Evolutionary conservation across 2,888 invertebrate genomes (phyloP), one percentile per base, ranked within the genome.

Genomic region (Stenchaetothrips biformis): DNA sequence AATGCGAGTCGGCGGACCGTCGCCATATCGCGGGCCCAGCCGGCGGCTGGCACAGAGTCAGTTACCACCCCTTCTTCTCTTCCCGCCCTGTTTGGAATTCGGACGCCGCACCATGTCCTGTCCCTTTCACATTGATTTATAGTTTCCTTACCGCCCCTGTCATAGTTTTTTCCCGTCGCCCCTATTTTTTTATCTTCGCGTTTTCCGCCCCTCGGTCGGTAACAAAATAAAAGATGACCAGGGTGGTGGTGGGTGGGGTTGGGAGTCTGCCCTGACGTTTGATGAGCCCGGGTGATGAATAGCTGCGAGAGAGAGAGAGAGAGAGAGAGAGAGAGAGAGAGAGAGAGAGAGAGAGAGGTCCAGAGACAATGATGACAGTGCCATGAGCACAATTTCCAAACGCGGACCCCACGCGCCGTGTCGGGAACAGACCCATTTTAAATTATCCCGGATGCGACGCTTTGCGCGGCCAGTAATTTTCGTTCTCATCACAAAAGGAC

Each of bases 151-250:
- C 67, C 67, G 25, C 21, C 67, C 67, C 67, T 74, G 67, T n/a
- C 67, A 74, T 74, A 74, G 67, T 74, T 21, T 21, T n/a, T 74
- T n/a, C 11, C 8, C 8, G n/a, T 21, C 8, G 7, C 67, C 21
- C 67, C 67, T 7, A n/a, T 8, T 25, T 37, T n/a, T 9, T 25
- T 11, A 2, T 11, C 25, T 21, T 21, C 21, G 4, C 21, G 7
- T 25, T 21, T 25, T 21, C 25, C 21, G n/a, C 21, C 67, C 25
- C 67, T 74, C 25, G 59, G 53, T 67, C 67, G 67, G 67, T 74
- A 74, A 74, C 67, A 74, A 74, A 74, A 74, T 74, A 74, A 74
- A 74, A 74, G 67, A 74, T 74, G 67, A 74, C 67, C 67, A 53
- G 67, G 67, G 11, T 74, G 67, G 67, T 11, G 9, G 59, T 16